Percentiles rank a stretch among this genome's conserved stretches.
Evolutionary conservation across 2,797 vertebrate genomes (phyloP).

Genomic region (Paedocypris micromegethes): DNA sequence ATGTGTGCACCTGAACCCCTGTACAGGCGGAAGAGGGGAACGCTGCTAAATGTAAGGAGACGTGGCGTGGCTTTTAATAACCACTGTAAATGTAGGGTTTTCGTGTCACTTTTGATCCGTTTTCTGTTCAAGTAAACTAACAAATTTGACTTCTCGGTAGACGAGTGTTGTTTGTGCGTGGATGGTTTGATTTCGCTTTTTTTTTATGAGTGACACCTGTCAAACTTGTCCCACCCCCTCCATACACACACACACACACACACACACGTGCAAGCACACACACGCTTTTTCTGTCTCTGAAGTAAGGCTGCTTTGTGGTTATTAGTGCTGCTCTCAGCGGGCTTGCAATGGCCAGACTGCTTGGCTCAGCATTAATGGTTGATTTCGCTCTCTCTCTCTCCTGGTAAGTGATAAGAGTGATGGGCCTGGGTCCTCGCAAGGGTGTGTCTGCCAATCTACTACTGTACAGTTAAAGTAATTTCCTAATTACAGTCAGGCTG

Average conservation of each 20-base stretch:
- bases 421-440: constrained; percentile 51
- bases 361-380: constrained; percentile 70
- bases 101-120: constrained; percentile 30
- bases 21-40: constrained; percentile 47
- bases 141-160: too few species aligned
- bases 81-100: constrained; percentile 57
- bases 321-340: constrained; percentile 73
- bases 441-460: constrained; percentile 53
- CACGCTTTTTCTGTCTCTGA: constrained; percentile 45
- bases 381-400: constrained; percentile 32
- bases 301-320: constrained; percentile 61
- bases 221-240: constrained; percentile 47
- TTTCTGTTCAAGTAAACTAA: too few species aligned
- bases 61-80: constrained; percentile 51
- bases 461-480: constrained; percentile 27
- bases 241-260: constrained; percentile 2
- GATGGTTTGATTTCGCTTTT: constrained; percentile 28
- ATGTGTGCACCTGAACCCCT: constrained; percentile 49
- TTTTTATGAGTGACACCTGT: constrained; percentile 58
- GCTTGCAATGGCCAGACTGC: constrained; percentile 65
- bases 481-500: constrained; percentile 26
- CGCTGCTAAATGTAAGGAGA: constrained; percentile 60
- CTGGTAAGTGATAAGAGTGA: constrained; percentile 58
- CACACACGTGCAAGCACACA: too few species aligned
- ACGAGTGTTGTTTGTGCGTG: constrained; percentile 6